A percentile compares a stretch with the other conserved stretches of the same genome.
phyloP scores from a whole-genome alignment of 2,888 invertebrate genomes.

The Acanthoscelides obtectus region DNA sequence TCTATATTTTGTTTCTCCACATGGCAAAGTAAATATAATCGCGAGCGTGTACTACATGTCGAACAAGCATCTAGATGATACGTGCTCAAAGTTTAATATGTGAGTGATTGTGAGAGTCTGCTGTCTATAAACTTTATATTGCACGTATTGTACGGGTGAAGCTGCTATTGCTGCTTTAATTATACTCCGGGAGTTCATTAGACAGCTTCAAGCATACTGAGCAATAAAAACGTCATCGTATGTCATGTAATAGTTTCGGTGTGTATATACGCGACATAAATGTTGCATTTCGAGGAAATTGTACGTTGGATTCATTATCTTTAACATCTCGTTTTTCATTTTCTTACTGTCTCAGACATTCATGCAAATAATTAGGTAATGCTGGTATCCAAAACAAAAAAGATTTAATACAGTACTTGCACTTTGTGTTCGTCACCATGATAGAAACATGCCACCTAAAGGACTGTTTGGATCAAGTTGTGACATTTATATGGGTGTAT shows the following conservation, averaged over 20 bases:
- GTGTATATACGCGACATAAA: too few species aligned
- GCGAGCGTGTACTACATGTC: not conserved
- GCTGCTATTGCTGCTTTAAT: not conserved
- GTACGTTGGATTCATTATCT: too few species aligned
- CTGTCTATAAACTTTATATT: not conserved
- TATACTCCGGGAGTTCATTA: not conserved
- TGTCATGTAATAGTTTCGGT: not conserved
- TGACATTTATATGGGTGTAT: too few species aligned
- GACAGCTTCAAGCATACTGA: not conserved
- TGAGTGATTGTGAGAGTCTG: not conserved
- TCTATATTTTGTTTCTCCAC: not conserved
- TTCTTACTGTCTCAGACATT: too few species aligned
- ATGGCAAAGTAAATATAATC: not conserved
- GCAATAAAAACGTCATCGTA: not conserved
- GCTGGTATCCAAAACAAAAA: too few species aligned
- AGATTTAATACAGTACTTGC: too few species aligned
- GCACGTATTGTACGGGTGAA: not conserved
- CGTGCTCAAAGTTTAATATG: not conserved
- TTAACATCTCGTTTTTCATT: too few species aligned
- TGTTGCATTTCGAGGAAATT: too few species aligned
- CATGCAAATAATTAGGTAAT: too few species aligned
- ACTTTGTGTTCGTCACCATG: too few species aligned
- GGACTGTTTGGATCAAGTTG: too few species aligned
- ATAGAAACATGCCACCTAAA: too few species aligned
- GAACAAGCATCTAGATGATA: not conserved